Base-by-base conservation (phyloP, 2,888 invertebrate genomes). In the Cryptus armator region DNA sequence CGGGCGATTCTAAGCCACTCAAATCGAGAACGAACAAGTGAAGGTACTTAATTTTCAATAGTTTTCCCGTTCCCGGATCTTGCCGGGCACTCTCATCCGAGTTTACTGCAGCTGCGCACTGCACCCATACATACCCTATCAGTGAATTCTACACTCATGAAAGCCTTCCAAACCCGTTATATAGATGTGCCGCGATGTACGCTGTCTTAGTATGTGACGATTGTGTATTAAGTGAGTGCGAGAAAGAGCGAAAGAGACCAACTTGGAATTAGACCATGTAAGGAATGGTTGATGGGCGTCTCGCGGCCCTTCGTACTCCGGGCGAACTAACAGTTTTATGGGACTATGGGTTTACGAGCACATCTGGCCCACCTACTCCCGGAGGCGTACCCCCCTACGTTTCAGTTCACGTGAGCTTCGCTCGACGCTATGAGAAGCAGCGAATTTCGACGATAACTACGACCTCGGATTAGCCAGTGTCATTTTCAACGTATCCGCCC, bases 291-390 rank as follows among this genome's bases (percentile, higher is more conserved):
- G 90, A 91, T 91, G 89, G 90, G 86, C 91, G 89, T 89, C 89
- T 88, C 87, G 87, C 86, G 83, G 86, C 78, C 85, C 86, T 87
- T 81, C 84, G 56, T 87, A 88, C 83, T 72, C 84, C 86, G 87
- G 86, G 87, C 87, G 90, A 89, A 91, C 89, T 90, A 89, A 88
- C 87, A 89, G 89, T 91, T 91, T 92, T 92, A 92, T 91, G 91
- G 91, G 89, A 89, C 89, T 89, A 91, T 91, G 90, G 91, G 91
- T 92, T 92, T 91, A 92, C 91, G 92, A 92, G 91, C 90, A 87
- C 90, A 91, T 91, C 91, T 90, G 88, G 86, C 87, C 86, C 86
- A 87, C 80, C 82, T 67, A 59, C 74, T 68, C 68, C 72, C 72
- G 64, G 71, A 74, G 67, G 37, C 64, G 67, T 68, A 43, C 14